These are phyloP conservation scores for Hyperoplus immaculatus DNA, from an alignment of 2,797 vertebrate genomes.

Conservation along the genomic window DNA sequence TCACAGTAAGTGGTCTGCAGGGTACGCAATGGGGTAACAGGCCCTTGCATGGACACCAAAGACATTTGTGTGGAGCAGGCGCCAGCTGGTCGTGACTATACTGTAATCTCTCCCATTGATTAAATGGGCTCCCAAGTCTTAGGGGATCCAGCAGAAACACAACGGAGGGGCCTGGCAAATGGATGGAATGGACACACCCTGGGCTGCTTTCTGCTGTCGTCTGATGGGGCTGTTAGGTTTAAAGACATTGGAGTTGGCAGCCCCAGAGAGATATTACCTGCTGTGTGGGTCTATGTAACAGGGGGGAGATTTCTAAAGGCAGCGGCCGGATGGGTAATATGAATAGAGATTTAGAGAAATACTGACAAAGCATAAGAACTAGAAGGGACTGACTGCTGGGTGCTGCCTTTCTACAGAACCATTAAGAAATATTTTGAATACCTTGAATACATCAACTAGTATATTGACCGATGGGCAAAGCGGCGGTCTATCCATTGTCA, in stretches of 20 bases:
- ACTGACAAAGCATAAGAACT: constrained; percentile 59
- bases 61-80: constrained; percentile 71
- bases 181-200: constrained; percentile 68
- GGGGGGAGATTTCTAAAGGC: constrained; percentile 62
- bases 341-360: constrained; percentile 72
- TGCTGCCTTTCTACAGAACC: constrained; percentile 48
- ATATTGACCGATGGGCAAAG: constrained; percentile 48
- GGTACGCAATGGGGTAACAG: constrained; percentile 37
- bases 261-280: constrained; percentile 69
- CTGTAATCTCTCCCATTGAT: constrained; percentile 81
- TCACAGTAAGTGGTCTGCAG: constrained; percentile 46
- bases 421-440: constrained; percentile 67
- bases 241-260: constrained; percentile 67
- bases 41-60: constrained; percentile 60
- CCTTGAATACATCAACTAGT: constrained; percentile 49
- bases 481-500: constrained; percentile 13
- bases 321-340: constrained; percentile 54
- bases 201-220: constrained; percentile 78
- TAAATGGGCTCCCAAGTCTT: constrained; percentile 69
- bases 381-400: constrained; percentile 58
- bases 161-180: constrained; percentile 64
- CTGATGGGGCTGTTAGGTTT: constrained; percentile 57
- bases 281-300: constrained; percentile 73
- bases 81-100: constrained; percentile 73
- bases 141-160: constrained; percentile 63